phyloP scores from a whole-genome alignment of 2,888 invertebrate genomes.

The Drosophila anomelani region DNA sequence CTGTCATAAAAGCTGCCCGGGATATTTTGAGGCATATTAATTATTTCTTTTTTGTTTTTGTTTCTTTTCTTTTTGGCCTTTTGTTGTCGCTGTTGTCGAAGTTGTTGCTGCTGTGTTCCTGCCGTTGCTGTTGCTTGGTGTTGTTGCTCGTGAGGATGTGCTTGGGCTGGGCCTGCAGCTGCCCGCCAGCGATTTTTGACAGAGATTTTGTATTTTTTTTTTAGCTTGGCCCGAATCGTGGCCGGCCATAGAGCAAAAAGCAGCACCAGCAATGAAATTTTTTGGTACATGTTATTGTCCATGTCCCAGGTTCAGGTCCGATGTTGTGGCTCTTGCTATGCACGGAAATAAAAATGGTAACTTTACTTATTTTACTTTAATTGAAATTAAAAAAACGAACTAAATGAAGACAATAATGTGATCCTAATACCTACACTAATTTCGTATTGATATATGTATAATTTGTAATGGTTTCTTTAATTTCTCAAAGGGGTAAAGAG shows the following conservation, averaged over 20 bases:
- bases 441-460: neutral
- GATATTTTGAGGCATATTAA: constrained; percentile 81
- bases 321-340: constrained; percentile 55
- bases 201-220: constrained; percentile 58
- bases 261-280: constrained; percentile 79
- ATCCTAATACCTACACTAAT: neutral
- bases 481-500: neutral
- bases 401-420: too few relatives aligned
- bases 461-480: too few relatives aligned
- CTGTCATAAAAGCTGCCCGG: constrained; percentile 78
- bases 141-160: constrained; percentile 71
- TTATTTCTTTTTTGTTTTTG: constrained; percentile 69
- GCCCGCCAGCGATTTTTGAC: constrained; percentile 77
- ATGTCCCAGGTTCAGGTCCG: constrained; percentile 62
- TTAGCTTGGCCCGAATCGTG: constrained; percentile 60
- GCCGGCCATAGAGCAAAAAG: constrained; percentile 59
- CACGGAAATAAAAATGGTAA: neutral
- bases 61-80: constrained; percentile 56
- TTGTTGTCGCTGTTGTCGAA: constrained; percentile 64
- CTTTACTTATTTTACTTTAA: neutral
- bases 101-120: constrained; percentile 53
- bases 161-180: constrained; percentile 66
- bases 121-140: constrained; percentile 57
- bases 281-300: constrained; percentile 77
- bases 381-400: neutral